Conservation (phyloP, 2,113 vertebrate genomes). For the Cercopithecus mona region DNA sequence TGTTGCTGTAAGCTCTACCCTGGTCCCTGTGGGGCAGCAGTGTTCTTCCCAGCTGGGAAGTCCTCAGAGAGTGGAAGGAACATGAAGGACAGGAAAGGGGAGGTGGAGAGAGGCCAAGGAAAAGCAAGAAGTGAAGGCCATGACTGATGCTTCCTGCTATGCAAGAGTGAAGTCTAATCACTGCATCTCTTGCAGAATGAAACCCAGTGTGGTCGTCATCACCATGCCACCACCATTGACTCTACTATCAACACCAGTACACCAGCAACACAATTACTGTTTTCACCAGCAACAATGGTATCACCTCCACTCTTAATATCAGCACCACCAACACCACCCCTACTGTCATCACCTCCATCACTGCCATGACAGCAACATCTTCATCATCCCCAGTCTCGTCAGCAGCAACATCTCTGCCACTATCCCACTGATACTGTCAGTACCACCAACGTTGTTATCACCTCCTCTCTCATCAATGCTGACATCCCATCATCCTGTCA, state of each 20-base stretch:
- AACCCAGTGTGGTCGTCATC: not conserved
- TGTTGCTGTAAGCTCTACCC: not conserved
- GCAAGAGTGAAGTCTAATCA: not conserved
- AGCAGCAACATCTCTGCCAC: not conserved
- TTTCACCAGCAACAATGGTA: rapidly evolving
- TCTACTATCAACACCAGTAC: rapidly evolving
- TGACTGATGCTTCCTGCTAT: not conserved
- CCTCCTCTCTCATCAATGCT: not conserved
- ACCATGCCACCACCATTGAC: not conserved
- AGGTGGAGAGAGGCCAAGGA: not conserved
- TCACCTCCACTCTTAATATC: not conserved
- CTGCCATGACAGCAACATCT: not conserved
- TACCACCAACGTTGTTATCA: not conserved
- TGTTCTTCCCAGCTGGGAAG: not conserved
- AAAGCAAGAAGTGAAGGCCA: not conserved
- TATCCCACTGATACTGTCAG: not conserved
- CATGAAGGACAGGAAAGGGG: not conserved
- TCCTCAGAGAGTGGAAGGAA: not conserved
- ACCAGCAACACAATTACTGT: not conserved
- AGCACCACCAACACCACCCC: not conserved
- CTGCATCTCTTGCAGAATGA: not conserved
- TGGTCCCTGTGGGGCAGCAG: not conserved
- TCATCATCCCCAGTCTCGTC: not conserved
- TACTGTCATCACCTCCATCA: rapidly evolving
- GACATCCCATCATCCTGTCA: not conserved